A percentile compares a stretch with the other conserved stretches of the same genome.
phyloP scores from a whole-genome alignment of 1,140 invertebrate species.

The Heliothis virescens region DNA sequence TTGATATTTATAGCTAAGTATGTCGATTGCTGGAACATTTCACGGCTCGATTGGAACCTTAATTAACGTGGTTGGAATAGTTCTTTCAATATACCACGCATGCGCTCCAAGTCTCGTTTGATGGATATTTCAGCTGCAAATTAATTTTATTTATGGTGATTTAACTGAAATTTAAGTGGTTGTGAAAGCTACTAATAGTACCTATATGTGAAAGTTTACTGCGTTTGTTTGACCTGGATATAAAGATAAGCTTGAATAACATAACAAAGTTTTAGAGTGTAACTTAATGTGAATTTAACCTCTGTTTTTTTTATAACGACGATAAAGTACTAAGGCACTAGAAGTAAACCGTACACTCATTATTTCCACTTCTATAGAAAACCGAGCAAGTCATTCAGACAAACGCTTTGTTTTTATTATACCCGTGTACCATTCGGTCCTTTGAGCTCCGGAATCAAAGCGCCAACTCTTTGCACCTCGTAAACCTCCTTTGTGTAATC shows the following conservation, averaged over 20 bases:
- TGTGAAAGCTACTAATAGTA: too few species aligned
- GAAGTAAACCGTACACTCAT: neutral
- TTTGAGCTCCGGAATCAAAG: neutral
- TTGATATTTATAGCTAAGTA: slow-evolving; percentile 20
- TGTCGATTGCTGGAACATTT: slow-evolving; percentile 28
- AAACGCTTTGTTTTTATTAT: neutral
- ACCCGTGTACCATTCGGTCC: neutral
- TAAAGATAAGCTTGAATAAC: too few species aligned
- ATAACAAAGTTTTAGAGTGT: too few species aligned
- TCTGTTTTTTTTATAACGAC: too few species aligned
- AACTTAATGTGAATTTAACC: too few species aligned
- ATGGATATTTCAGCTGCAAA: slow-evolving; percentile 11
- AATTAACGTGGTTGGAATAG: slow-evolving; percentile 24
- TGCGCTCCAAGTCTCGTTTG: neutral
- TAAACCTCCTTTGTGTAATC: slow-evolving; percentile 17
- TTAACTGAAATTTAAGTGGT: too few species aligned
- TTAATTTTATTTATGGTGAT: slow-evolving; percentile 7
- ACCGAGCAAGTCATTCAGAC: neutral
- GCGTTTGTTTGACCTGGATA: too few species aligned
- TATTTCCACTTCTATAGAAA: neutral
- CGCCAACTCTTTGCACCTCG: slow-evolving; percentile 6
- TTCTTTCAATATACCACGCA: slow-evolving; percentile 16
- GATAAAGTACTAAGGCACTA: too few species aligned
- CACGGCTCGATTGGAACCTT: slow-evolving; percentile 15
- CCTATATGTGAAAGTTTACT: too few species aligned